Conservation (phyloP, 1,140 invertebrate species). For the Carposina sasakii region DNA sequence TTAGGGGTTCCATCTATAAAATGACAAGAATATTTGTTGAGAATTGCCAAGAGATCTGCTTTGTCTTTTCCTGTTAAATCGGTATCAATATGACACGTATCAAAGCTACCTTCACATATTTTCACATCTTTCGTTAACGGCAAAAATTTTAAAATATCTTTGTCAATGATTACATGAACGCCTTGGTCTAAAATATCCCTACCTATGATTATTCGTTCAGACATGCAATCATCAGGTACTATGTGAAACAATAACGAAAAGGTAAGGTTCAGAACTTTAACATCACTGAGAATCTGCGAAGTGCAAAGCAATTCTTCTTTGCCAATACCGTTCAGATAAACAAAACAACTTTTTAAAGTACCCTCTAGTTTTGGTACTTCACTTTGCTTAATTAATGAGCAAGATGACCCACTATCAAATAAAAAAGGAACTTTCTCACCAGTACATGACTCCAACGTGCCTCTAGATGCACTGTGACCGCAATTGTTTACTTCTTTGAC, state of each 20-base stretch:
- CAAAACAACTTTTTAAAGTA: conserved; percentile 1
- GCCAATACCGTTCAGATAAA: conserved; percentile 2
- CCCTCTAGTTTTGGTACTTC: neutral
- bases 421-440: conserved; percentile 19
- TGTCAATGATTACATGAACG: conserved; percentile 18
- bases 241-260: neutral
- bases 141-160: conserved; percentile 17
- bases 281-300: neutral
- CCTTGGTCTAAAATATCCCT: conserved; percentile 23
- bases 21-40: conserved; percentile 14
- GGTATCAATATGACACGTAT: no score
- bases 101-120: conserved; percentile 12
- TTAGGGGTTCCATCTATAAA: conserved; percentile 17
- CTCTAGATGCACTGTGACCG: no score
- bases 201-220: conserved; percentile 23
- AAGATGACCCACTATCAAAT: conserved; percentile 19
- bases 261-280: neutral
- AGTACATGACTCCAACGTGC: no score
- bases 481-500: no score
- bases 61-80: conserved; percentile 21
- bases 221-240: conserved; percentile 6
- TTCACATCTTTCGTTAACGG: conserved; percentile 10
- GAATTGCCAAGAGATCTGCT: conserved; percentile 13
- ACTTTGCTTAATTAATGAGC: conserved; percentile 17
- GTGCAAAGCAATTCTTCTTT: neutral